Conservation (phyloP, 2,797 vertebrate genomes). For the Borostomias antarcticus region DNA sequence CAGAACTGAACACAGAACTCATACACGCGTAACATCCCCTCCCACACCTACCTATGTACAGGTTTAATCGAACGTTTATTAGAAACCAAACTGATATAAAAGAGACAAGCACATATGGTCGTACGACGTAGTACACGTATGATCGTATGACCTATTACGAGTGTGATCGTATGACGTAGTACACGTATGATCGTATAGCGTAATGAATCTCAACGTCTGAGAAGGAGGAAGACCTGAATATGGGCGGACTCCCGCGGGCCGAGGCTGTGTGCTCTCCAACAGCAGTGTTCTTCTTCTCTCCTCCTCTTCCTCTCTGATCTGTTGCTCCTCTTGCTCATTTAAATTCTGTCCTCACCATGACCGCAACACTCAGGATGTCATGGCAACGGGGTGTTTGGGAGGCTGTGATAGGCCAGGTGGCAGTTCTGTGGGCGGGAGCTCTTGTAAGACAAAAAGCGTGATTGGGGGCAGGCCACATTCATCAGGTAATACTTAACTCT, state of each 20-base stretch:
- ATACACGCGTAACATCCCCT: slow-evolving; percentile 25
- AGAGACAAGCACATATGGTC: slow-evolving; percentile 85
- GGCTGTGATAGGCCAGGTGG: slow-evolving; percentile 10
- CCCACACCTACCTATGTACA: slow-evolving; percentile 84
- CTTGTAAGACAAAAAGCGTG: slow-evolving; percentile 17
- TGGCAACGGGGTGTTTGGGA: not conserved
- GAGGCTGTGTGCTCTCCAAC: not conserved
- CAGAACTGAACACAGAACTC: slow-evolving; percentile 50
- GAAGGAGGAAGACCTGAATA: slow-evolving; percentile 91
- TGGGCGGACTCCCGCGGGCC: slow-evolving; percentile 48
- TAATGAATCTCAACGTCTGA: slow-evolving; percentile 36
- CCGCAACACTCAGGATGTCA: too few relatives aligned
- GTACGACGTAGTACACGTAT: too few relatives aligned
- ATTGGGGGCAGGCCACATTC: slow-evolving; percentile 12
- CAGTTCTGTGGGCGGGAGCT: not conserved
- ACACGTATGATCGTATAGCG: not conserved
- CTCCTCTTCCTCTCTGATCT: not conserved
- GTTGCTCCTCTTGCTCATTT: not conserved
- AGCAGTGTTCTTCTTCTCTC: not conserved
- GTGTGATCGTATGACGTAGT: too few relatives aligned
- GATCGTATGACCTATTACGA: slow-evolving; percentile 9
- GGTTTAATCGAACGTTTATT: slow-evolving; percentile 84
- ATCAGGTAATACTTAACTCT: slow-evolving; percentile 17
- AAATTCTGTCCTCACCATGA: not conserved
- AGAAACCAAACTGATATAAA: slow-evolving; percentile 86